Percentiles rank a stretch among this genome's conserved stretches.
Evolutionary conservation across 2,888 invertebrate species (phyloP).

Genomic region (Epicampocera succincta): DNA sequence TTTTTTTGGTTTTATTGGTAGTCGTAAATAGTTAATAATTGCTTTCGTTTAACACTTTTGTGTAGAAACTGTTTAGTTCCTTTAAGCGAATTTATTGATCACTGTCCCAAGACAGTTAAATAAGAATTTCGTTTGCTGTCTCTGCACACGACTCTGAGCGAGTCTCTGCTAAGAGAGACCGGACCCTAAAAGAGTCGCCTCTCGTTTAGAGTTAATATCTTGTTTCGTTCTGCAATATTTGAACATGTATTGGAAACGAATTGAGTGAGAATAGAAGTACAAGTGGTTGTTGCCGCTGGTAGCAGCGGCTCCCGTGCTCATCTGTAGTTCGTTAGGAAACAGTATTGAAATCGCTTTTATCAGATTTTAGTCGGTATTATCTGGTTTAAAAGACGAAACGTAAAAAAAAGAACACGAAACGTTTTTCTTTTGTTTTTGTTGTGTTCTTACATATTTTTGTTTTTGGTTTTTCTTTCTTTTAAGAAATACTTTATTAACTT

Average conservation of each 20-base stretch:
- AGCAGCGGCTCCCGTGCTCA: background rate
- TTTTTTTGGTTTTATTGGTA: slow-evolving; percentile 7
- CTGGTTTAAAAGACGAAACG: slow-evolving; percentile 75
- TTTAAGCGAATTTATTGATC: slow-evolving; percentile 26
- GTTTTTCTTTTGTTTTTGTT: slow-evolving; percentile 24
- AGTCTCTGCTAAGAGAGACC: background rate
- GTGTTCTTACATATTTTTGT: slow-evolving; percentile 20
- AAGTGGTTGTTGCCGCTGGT: background rate
- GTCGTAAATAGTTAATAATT: background rate
- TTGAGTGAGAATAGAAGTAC: background rate
- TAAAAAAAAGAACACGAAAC: no score
- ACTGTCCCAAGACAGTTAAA: background rate
- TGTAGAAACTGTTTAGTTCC: background rate
- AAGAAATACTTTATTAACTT: slow-evolving; percentile 28
- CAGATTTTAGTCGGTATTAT: slow-evolving; percentile 79
- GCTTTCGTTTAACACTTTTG: background rate
- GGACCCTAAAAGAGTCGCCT: background rate
- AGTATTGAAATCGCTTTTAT: slow-evolving; percentile 74
- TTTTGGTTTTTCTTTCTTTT: background rate
- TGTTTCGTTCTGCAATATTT: background rate
- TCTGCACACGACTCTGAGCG: slow-evolving; percentile 2
- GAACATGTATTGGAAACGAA: background rate
- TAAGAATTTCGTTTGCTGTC: background rate
- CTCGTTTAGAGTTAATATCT: slow-evolving; percentile 19
- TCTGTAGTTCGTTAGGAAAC: slow-evolving; percentile 57